These are phyloP conservation scores for Cancer borealis DNA, from an alignment of 2,888 invertebrate genomes.

Conservation along the genomic window DNA sequence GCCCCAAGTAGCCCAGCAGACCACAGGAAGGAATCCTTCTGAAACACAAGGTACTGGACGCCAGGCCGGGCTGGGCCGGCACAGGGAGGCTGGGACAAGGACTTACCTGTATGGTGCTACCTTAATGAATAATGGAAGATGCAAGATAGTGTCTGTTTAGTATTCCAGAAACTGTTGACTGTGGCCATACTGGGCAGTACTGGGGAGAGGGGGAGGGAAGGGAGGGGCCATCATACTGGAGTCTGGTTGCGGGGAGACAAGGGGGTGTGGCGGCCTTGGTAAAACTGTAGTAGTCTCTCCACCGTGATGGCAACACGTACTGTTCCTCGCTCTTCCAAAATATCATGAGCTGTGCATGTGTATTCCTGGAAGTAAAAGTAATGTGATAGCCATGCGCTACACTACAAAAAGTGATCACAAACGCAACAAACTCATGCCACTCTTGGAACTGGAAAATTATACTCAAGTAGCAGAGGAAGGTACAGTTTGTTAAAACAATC, in stretches of 20 bases:
- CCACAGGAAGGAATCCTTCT: slow-evolving; percentile 44
- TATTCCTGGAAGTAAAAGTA: slow-evolving; percentile 85
- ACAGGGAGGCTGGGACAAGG: not conserved
- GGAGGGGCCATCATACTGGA: slow-evolving; percentile 61
- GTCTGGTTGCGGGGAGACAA: slow-evolving; percentile 71
- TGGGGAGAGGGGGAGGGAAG: slow-evolving; percentile 41
- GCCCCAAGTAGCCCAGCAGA: not conserved
- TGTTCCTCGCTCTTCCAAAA: slow-evolving; percentile 93
- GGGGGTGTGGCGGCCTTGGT: slow-evolving; percentile 71
- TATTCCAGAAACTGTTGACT: slow-evolving; percentile 43
- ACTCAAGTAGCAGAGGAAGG: not conserved
- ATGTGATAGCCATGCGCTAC: not conserved
- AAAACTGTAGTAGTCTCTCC: slow-evolving; percentile 85
- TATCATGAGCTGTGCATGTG: slow-evolving; percentile 93
- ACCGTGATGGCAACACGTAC: slow-evolving; percentile 94
- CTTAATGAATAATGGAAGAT: slow-evolving; percentile 50
- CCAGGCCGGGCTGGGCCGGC: not conserved
- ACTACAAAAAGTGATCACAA: not conserved
- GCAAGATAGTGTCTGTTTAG: slow-evolving; percentile 13
- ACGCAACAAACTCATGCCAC: not conserved
- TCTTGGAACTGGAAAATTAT: not conserved
- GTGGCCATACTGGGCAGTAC: slow-evolving; percentile 55
- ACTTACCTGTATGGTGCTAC: slow-evolving; percentile 25
- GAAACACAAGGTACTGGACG: not conserved
- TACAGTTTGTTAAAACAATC: not conserved